Evolutionary conservation across 2,888 invertebrate species (phyloP), one percentile per base, ranked within the genome.

Genomic region (Horisme vitalbata): DNA sequence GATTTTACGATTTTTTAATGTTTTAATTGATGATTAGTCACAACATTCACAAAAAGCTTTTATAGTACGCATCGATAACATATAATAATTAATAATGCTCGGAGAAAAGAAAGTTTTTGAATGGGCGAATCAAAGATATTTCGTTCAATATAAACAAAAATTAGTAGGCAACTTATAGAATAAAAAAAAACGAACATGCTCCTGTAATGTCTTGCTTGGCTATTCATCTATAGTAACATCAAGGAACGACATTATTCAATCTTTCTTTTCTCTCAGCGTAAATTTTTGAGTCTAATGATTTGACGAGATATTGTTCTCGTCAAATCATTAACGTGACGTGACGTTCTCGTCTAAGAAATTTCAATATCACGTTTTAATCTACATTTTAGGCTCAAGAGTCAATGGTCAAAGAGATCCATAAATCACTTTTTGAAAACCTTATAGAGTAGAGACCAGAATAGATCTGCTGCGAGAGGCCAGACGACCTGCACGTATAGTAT

Each of bases 391-490:
- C 2, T 24, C 28, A 9, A 37, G 33, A 32, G 44, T 32, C 35
- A 27, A 26, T 14, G 24, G 35, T 46, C 27, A 4, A 36, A 43
- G 39, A 30, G 24, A 36, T 20, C 38, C 14, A 48, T 5, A 41
- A 57, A 50, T 49, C 54, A 58, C 52, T 44, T 65, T 58, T 49
- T 60, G 28, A 52, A 54, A 50, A 70, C 59, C 68, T 68, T 78
- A 60, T 64, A 63, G 12, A 74, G 39, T 52, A 76, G 50, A 55
- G 83, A 79, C 68, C 75, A 79, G 63, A 83, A 52, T 37, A 84
- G 50, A 57, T 87, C 84, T 26, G 75, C 62, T 57, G 74, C 68
- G 15, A 85, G 49, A 14, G 56, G 62, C 52, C 72, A 70, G 39
- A 70, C 66, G 50, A 68, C 59, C 50, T 71, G 68, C 51, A 60